These are phyloP conservation scores for Sciaenops ocellatus DNA, from an alignment of 2,797 vertebrate species.

Conservation along the genomic window DNA sequence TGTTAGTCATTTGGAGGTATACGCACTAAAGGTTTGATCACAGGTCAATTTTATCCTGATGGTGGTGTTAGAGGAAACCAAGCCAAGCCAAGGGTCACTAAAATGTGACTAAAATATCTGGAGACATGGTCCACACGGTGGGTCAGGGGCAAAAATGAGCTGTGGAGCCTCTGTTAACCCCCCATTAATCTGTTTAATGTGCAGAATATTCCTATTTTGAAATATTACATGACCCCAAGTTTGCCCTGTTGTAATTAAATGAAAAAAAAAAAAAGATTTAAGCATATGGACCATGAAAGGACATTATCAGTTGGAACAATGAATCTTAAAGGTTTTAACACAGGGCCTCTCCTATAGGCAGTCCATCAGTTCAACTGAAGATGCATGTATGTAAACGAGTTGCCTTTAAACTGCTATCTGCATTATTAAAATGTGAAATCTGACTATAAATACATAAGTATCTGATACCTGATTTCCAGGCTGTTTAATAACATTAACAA, in stretches of 20 bases:
- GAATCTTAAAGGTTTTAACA: not conserved
- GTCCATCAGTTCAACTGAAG: not conserved
- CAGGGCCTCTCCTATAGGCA: not conserved
- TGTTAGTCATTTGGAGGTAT: not conserved
- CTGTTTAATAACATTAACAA: slow-evolving; percentile 2
- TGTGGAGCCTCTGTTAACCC: not conserved
- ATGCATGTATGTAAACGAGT: not conserved
- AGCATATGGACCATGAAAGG: not conserved
- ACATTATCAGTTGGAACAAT: not conserved
- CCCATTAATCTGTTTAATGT: not conserved
- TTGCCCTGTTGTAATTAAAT: not conserved
- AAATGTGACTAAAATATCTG: not conserved
- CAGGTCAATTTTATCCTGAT: not conserved
- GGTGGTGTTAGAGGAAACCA: not conserved
- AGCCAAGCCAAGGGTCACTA: not conserved
- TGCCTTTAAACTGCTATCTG: not conserved
- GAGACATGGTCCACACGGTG: not conserved
- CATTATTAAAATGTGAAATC: not conserved
- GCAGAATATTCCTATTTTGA: not conserved
- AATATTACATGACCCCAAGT: not conserved
- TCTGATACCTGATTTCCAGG: too few species aligned
- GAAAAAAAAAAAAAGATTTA: not conserved
- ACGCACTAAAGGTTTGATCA: not conserved
- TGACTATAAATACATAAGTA: too few species aligned
- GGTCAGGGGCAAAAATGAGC: not conserved